These are phyloP conservation scores for Trialeurodes vaporariorum DNA, from an alignment of 1,140 invertebrate species.

Conservation along the genomic window DNA sequence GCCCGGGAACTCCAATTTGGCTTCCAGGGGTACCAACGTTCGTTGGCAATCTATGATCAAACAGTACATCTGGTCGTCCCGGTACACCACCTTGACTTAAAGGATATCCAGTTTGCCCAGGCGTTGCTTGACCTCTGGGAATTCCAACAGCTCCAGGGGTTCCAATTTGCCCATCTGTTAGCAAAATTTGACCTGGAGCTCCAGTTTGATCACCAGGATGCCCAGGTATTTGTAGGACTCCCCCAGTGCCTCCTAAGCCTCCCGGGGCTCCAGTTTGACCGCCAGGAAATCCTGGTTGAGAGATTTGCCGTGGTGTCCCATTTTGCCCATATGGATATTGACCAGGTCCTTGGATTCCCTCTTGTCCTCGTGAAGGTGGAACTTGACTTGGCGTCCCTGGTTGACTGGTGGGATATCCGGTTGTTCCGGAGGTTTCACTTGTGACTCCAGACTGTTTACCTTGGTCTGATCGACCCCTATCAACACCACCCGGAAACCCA, in stretches of 20 bases:
- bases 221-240: slow-evolving; percentile 16
- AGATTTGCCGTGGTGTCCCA: background rate
- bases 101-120: too few species aligned
- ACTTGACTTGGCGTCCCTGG: background rate
- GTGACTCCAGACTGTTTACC: slow-evolving; percentile 15
- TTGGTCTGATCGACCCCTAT: slow-evolving; percentile 12
- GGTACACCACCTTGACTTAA: slow-evolving; percentile 11
- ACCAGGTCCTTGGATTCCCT: slow-evolving; percentile 17
- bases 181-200: slow-evolving; percentile 11
- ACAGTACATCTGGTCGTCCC: slow-evolving; percentile 5
- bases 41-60: slow-evolving; percentile 15
- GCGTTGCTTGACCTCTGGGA: background rate
- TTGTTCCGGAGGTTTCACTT: slow-evolving; percentile 16
- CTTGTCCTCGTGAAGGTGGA: slow-evolving; percentile 13
- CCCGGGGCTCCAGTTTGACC: slow-evolving; percentile 18
- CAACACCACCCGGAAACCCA: background rate
- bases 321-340: too few species aligned
- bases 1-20: slow-evolving; percentile 11
- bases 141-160: background rate
- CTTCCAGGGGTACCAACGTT: slow-evolving; percentile 10
- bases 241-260: slow-evolving; percentile 18
- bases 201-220: slow-evolving; percentile 7
- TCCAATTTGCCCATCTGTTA: background rate
- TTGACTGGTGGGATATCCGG: slow-evolving; percentile 11
- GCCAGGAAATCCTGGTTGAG: slow-evolving; percentile 16